Evolutionary conservation across 2,888 invertebrate species (phyloP).

Genomic region (Heliconius erato): DNA sequence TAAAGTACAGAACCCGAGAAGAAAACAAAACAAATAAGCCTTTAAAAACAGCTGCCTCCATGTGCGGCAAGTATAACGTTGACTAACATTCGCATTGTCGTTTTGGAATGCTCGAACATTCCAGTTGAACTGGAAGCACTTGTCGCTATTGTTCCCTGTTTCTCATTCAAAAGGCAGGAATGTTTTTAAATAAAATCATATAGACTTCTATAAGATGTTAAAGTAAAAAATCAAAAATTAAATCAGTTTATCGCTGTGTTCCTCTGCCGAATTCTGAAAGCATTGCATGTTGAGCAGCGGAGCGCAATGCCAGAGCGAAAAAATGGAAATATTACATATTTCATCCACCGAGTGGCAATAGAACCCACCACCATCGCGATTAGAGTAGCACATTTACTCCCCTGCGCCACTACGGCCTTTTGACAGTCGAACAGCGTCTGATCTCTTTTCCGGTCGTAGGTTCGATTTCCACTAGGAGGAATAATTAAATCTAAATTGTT

Average conservation of each 20-base stretch:
- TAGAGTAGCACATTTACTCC: no score
- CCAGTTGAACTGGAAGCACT: conserved; percentile 56
- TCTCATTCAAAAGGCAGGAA: conserved; percentile 49
- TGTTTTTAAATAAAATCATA: conserved; percentile 30
- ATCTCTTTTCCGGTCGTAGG: no score
- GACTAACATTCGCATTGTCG: conserved; percentile 61
- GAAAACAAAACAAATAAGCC: conserved; percentile 61
- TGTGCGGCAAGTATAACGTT: conserved; percentile 58
- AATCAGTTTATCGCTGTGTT: background rate
- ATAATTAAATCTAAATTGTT: no score
- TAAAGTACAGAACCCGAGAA: conserved; percentile 52
- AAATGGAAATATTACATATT: background rate
- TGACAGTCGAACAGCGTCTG: no score
- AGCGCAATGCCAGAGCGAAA: no score
- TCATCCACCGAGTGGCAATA: background rate
- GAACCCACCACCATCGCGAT: background rate
- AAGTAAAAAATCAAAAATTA: no score
- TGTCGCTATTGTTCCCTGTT: conserved; percentile 56
- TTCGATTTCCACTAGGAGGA: background rate
- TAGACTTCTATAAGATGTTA: background rate
- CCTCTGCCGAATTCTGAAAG: no score
- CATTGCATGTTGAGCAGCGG: background rate
- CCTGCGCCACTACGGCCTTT: no score
- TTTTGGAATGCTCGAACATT: conserved; percentile 60
- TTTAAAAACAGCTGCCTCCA: conserved; percentile 64